Base-by-base conservation (phyloP, 2,888 invertebrate genomes). In the Protophormia terraenovae region DNA sequence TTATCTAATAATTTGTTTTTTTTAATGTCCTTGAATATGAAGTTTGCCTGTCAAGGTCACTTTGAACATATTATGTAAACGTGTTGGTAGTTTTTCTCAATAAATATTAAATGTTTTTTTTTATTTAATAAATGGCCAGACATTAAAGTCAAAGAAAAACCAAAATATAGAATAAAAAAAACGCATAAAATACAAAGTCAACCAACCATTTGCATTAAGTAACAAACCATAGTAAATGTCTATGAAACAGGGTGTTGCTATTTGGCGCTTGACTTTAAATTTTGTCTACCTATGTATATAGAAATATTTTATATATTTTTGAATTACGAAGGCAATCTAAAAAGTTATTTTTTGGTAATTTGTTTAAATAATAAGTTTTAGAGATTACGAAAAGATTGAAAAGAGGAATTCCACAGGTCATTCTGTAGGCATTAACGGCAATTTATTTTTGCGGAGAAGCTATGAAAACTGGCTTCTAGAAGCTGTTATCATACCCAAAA, bases 201-300 rank as follows among this genome's bases (percentile, higher is more conserved):
- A 62, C 47, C 35, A 67, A 41, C 53, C 64, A 75, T 53, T 76
- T 7, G 41, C 3, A 38, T 66, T 55, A 22, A 55, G 29, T 29
- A 66, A 47, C 45, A 35, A 53, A 24, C 35, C 53, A 53, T 69
- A 35, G 8, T 10, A 78, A 78, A 50, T 16, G 69, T 50, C 78
- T 62, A 69, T 69, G 22, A 69, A 58, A 35, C 12, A 32, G 47
- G 32, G 16, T 24, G 12, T 24, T 64, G 24, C 1, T 64, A 16
- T 7, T 73, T 47, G 27, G 38, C 32, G 14, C 24, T 22, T 35
- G 14, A 53, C 35, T 53, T 7, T 19, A 19, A 19, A 19, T 3
- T 6, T 41, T n/a, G 8, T 35, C 12, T n/a, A n/a, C n/a, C n/a
- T 8, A 32, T 32, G 10, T 32, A 10, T 32, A 3, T 32, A 32